Base-by-base conservation (phyloP, 2,888 invertebrate species). In the Thecocarcelia acutangulata region DNA sequence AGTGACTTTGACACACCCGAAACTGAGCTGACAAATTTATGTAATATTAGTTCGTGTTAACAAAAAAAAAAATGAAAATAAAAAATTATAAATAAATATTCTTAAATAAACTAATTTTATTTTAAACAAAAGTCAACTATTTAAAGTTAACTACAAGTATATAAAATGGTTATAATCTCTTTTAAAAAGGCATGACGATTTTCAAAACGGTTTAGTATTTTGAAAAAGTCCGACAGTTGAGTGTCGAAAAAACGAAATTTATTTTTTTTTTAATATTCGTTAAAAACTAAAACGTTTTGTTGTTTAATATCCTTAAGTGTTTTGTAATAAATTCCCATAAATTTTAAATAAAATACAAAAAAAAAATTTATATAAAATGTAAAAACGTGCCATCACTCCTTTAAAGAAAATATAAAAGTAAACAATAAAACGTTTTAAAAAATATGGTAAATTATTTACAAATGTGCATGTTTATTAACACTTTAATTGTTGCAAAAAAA, bases 51-150 rank as follows among this genome's bases (percentile, higher is more conserved):
- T 64, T 56, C 21, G 46, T 64, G 46, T 50, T 61, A 21, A 68
- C 50, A 70, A 21, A 28, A 40, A 44, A 48, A 15, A 33, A 33
- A 24, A 24, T 24, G 5, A 24, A 24, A 24, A 24, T 24, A 24
- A 3, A 24, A 3, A 24, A 19, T 9, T 48, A 84, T 82, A 83
- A 83, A 85, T 40, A 33, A 33, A 19, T 44, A 86, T 87, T 85
- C 85, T 87, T 86, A 86, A 88, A 87, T 85, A 87, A 87, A 86
- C 85, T 80, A 76, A 81, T 64, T 44, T 64, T 73, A 64, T 75
- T 83, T 83, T 76, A 77, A 79, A 42, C 40, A 74, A 56, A 64
- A 69, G 74, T 74, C 21, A 69, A 77, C 74, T 66, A 70, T 64
- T 72, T 76, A 61, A 52, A 17, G 33, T 37, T 58, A 50, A 52